phyloP scores from a whole-genome alignment of 2,888 invertebrate genomes.

The Leuctra nigra region DNA sequence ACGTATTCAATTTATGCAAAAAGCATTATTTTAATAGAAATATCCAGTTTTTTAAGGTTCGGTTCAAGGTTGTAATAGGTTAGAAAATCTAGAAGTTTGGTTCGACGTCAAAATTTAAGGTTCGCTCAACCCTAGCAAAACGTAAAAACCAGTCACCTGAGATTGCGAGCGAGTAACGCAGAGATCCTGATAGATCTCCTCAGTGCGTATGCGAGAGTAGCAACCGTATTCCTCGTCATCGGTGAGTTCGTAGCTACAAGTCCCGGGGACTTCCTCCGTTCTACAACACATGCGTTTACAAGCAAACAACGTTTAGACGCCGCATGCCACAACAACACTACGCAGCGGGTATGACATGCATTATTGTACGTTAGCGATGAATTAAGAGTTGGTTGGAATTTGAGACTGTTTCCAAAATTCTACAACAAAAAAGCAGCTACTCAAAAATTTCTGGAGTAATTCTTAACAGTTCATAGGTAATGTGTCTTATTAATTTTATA shows the following conservation, averaged over 20 bases:
- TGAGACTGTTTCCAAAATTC: too few species aligned
- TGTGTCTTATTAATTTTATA: too few species aligned
- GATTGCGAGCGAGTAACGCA: conserved; percentile 63
- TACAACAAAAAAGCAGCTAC: neutral
- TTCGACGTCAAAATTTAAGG: too few species aligned
- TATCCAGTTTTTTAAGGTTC: too few species aligned
- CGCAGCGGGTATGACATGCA: neutral
- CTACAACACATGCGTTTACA: conserved; percentile 33
- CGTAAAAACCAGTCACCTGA: conserved; percentile 37
- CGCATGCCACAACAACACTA: neutral
- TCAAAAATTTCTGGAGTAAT: neutral
- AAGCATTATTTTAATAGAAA: too few species aligned
- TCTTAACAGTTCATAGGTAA: too few species aligned
- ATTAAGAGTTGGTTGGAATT: too few species aligned
- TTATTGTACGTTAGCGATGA: too few species aligned
- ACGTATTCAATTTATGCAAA: too few species aligned
- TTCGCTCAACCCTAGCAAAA: too few species aligned
- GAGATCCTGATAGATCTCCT: conserved; percentile 92
- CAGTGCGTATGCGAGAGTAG: conserved; percentile 70
- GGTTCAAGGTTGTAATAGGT: too few species aligned
- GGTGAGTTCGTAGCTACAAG: conserved; percentile 31
- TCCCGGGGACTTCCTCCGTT: conserved; percentile 36
- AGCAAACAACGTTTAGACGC: conserved; percentile 11
- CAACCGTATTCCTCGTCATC: conserved; percentile 55
- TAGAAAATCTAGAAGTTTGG: too few species aligned